Percentiles rank a stretch among this genome's conserved stretches.
These are phyloP conservation scores for Enteromius argenteus DNA, from an alignment of 2,797 vertebrate species.

Conservation along the genomic window DNA sequence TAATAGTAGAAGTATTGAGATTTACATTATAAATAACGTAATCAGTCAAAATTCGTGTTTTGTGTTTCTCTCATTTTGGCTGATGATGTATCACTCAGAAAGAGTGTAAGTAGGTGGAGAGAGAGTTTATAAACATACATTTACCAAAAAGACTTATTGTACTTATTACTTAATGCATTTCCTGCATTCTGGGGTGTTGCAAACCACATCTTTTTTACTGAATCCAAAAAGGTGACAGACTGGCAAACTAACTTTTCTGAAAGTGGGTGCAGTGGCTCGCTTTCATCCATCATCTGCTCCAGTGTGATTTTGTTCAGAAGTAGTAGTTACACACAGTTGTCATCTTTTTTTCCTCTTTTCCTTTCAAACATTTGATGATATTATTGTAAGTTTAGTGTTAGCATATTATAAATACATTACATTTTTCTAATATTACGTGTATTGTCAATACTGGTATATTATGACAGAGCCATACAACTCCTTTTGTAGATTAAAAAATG, in stretches of 20 bases:
- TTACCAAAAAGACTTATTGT: neutral
- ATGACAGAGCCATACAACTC: neutral
- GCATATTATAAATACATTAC: neutral
- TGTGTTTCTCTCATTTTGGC: neutral
- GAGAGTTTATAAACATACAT: neutral
- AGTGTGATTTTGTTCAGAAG: neutral
- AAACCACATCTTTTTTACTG: neutral
- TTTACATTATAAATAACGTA: neutral
- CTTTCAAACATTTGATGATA: neutral
- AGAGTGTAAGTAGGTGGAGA: neutral
- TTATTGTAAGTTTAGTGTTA: neutral
- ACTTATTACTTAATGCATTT: neutral
- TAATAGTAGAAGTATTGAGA: too few relatives aligned
- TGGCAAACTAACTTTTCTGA: neutral
- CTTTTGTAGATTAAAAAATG: neutral
- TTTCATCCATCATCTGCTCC: neutral
- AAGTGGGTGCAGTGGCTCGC: neutral
- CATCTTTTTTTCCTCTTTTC: neutral
- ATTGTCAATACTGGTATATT: neutral
- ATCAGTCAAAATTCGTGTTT: neutral
- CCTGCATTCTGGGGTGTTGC: neutral
- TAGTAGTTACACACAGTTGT: neutral
- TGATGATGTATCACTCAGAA: neutral
- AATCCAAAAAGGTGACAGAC: neutral
- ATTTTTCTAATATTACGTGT: neutral